Evolutionary conservation across 2,888 invertebrate species (phyloP), one percentile per base, ranked within the genome.

Genomic region (Bimastos eiseni): DNA sequence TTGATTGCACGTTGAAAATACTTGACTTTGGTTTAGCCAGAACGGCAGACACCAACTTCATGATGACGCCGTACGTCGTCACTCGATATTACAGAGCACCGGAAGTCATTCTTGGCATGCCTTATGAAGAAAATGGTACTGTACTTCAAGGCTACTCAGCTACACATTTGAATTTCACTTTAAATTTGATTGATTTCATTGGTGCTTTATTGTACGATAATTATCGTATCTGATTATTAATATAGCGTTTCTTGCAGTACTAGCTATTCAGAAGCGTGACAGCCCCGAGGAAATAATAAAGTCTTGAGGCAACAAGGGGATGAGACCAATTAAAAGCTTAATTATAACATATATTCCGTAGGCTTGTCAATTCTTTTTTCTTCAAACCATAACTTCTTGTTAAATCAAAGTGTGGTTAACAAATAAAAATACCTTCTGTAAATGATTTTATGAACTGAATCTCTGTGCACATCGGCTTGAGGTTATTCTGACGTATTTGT

Each of bases 21-120:
- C 96, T 99, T 94, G 99, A 99, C 96, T 99, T 99, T 95, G 99
- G 99, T 44, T 96, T 99, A 94, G 99, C 99, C 91, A 96, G 99
- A 95, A 99, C 99, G 90, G 98, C 99, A 90, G 98, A 98, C 90
- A 98, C 98, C 93, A 98, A 98, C 92, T 99, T 99, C 95, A 99
- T 99, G 98, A 99, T 99, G 99, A 99, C 99, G 89, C 99, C 99
- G 3, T 99, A 99, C 96, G 99, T 99, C 92, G 99, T 99, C 92
- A 99, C 99, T 91, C 96, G 99, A 41, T 95, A 99, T 96, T 99
- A 99, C 96, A 96, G 99, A 93, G 99, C 99, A 92, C 99, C 99
- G 0, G 99, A 99, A 96, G 98, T 95, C 83, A 98, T 99, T 95
- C 96, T 99, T 92, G 99, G 99, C 93, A 99, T 99, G 99, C 99